phyloP scores from a whole-genome alignment of 1,140 invertebrate species.

The Varroa destructor region DNA sequence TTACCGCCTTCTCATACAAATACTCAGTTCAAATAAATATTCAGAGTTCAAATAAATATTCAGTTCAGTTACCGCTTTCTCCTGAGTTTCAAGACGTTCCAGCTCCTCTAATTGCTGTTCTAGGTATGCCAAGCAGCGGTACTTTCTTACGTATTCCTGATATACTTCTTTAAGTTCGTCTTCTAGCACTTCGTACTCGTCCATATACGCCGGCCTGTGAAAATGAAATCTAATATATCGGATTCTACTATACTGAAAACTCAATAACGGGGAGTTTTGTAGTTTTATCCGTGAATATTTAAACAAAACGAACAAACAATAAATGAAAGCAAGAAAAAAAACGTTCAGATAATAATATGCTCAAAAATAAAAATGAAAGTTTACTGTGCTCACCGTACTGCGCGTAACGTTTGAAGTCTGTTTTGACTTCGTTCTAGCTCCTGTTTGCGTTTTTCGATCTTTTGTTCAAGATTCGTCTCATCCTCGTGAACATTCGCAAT shows the following conservation, averaged over 20 bases:
- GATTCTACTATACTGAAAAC: too few relatives aligned
- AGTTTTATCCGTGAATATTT: too few relatives aligned
- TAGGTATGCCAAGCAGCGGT: conserved; percentile 68
- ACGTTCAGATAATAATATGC: too few relatives aligned
- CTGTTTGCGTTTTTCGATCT: conserved; percentile 74
- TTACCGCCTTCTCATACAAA: conserved; percentile 9
- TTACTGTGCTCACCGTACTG: conserved; percentile 56
- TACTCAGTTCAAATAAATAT: too few relatives aligned
- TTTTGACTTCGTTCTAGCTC: conserved; percentile 88
- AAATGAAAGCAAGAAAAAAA: too few relatives aligned
- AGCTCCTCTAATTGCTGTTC: conserved; percentile 60
- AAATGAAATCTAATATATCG: conserved; percentile 28
- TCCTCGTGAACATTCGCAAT: conserved; percentile 70
- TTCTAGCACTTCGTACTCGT: conserved; percentile 86
- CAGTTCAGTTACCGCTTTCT: conserved; percentile 48
- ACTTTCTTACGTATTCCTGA: conserved; percentile 69
- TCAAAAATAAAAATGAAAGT: conserved; percentile 2
- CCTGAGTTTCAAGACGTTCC: conserved; percentile 54
- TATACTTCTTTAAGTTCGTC: conserved; percentile 68
- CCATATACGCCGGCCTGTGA: conserved; percentile 80
- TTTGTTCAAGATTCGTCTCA: conserved; percentile 69
- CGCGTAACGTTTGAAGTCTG: conserved; percentile 69
- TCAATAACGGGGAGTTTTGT: too few relatives aligned
- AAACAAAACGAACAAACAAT: too few relatives aligned
- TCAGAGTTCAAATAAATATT: background rate